Conservation (phyloP, 2,888 invertebrate genomes). For the Torymus tubicola region DNA sequence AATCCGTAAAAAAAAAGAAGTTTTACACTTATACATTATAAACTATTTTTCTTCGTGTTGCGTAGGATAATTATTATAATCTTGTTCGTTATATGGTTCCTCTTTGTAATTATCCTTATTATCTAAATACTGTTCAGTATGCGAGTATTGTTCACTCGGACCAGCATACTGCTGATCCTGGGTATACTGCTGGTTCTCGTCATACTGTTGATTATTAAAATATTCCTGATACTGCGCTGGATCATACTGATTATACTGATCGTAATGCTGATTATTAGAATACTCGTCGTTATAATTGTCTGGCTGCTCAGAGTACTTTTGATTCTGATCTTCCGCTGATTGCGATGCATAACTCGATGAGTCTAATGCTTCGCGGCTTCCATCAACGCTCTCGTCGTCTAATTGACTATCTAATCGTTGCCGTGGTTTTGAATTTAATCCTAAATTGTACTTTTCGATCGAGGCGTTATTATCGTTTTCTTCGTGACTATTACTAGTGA, state of each 20-base stretch:
- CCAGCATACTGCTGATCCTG: conserved; percentile 54
- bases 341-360: background rate
- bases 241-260: conserved; percentile 67
- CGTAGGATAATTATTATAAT: conserved; percentile 14
- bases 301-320: conserved; percentile 58
- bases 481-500: conserved; percentile 2
- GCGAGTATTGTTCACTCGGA: conserved; percentile 54
- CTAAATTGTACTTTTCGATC: background rate
- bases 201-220: conserved; percentile 37
- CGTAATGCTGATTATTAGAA: conserved; percentile 63
- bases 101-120: conserved; percentile 32
- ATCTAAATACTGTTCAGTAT: conserved; percentile 51
- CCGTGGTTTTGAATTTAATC: background rate
- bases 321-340: conserved; percentile 4
- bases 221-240: conserved; percentile 63
- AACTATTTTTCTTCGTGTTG: conserved; percentile 32
- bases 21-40: background rate
- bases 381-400: conserved; percentile 36
- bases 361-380: conserved; percentile 44
- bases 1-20: conserved; percentile 5
- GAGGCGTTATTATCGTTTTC: background rate
- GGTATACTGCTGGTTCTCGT: conserved; percentile 34
- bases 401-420: conserved; percentile 34
- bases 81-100: conserved; percentile 16
- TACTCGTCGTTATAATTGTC: conserved; percentile 61